A percentile compares a stretch with the other conserved stretches of the same genome.
phyloP scores from a whole-genome alignment of 23 tunicate genomes.

The Phallusia fumigata region DNA sequence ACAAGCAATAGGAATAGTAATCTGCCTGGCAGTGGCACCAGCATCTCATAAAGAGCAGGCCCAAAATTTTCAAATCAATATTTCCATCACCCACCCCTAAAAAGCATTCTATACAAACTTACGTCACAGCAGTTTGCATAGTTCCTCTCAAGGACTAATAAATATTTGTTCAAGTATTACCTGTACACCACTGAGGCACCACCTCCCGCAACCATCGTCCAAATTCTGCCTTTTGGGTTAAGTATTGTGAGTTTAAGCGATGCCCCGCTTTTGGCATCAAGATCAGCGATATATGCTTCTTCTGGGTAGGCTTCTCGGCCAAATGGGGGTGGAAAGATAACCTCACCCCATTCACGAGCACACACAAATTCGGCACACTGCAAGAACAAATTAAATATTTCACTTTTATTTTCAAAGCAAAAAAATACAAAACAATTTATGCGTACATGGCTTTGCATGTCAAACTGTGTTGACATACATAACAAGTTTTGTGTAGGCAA shows the following conservation, averaged over 20 bases:
- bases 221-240: slow-evolving; percentile 93
- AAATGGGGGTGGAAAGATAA: slow-evolving; percentile 96
- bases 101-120: too few species aligned
- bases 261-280: slow-evolving; percentile 98
- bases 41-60: too few species aligned
- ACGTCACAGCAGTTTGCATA: too few species aligned
- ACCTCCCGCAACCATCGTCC: slow-evolving; percentile 99
- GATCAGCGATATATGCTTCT: slow-evolving; percentile 98
- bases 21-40: too few species aligned
- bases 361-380: slow-evolving; percentile 99
- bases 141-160: background rate
- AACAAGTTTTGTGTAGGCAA: too few species aligned
- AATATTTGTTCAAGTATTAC: slow-evolving; percentile 25
- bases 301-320: slow-evolving; percentile 99
- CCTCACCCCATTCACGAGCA: slow-evolving; percentile 84
- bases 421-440: too few species aligned
- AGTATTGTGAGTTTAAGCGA: slow-evolving; percentile 95
- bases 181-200: slow-evolving; percentile 99
- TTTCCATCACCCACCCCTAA: too few species aligned
- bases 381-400: background rate
- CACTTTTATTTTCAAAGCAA: background rate
- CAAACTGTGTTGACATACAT: too few species aligned
- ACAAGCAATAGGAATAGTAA: too few species aligned
- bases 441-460: too few species aligned
- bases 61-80: too few species aligned